Base-by-base conservation (phyloP, 2,888 invertebrate species). In the Liposcelis brunnea region DNA sequence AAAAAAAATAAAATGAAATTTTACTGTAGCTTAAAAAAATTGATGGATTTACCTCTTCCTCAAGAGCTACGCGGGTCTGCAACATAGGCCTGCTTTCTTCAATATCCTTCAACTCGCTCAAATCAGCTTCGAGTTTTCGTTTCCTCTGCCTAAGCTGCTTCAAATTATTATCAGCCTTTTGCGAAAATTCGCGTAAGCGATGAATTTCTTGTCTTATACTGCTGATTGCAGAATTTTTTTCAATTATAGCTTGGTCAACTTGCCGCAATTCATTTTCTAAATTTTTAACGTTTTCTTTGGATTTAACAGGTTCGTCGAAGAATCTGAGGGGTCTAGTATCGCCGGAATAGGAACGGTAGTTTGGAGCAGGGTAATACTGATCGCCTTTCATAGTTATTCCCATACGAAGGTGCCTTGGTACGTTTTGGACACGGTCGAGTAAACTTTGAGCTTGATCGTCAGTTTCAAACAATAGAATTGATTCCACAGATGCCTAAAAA, bases 341-440 rank as follows among this genome's bases (percentile, higher is more conserved):
- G 51, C 55, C 14, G 52, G 42, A 2, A 35, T 85, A 87, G 54
- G 75, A 72, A 55, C 77, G 73, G 63, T 83, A 86, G 59, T 74
- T 70, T 14, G 87, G 86, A 58, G 77, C 77, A 2, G 86, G 85
- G 58, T 66, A 74, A 63, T 76, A 82, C 56, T 71, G 72, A 46
- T 81, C 73, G 11, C 73, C 74, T 50, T 70, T 69, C 40, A 74
- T 64, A 1, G 84, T 81, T 44, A 84, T 66, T 3, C 78, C 74
- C 57, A 71, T 71, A 21, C 57, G 57, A 56, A 83, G 77, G 62
- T 81, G 75, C 46, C 54, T 60, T 1, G 86, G 86, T 1, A 85
- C 83, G 55, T 70, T 71, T 47, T 66, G 62, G 43, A 56, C 61
- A 46, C 72, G 62, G 15, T 76, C 72, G 60, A 91, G 75, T 8